Evolutionary conservation across 2,797 vertebrate genomes (phyloP).

Genomic region (Echeneis naucrates): DNA sequence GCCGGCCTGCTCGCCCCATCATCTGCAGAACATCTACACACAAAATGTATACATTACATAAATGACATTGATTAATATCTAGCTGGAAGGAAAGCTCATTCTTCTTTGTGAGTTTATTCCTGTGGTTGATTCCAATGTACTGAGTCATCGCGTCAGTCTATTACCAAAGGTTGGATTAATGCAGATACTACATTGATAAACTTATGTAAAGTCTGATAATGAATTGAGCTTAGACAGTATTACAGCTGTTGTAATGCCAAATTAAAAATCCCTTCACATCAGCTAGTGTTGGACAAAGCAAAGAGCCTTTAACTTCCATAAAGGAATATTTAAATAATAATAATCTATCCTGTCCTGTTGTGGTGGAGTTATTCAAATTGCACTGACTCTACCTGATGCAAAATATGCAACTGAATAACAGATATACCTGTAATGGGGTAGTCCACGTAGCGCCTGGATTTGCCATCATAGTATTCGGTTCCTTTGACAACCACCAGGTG

Average conservation of each 20-base stretch:
- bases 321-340: neutral
- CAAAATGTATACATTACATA: too few species aligned
- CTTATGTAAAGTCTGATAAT: neutral
- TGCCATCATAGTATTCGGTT: conserved; percentile 97
- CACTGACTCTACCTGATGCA: neutral
- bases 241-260: neutral
- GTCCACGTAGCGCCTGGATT: conserved; percentile 96
- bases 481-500: conserved; percentile 98
- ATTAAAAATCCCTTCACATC: neutral
- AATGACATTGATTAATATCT: too few species aligned
- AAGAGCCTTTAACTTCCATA: neutral
- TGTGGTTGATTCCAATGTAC: too few species aligned
- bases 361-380: neutral
- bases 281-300: neutral
- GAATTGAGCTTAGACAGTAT: neutral
- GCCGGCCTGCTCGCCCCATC: conserved; percentile 98
- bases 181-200: neutral
- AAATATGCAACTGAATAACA: neutral
- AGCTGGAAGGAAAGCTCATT: too few species aligned
- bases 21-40: conserved; percentile 96
- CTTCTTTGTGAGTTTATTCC: neutral
- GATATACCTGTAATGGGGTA: conserved; percentile 96
- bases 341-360: neutral
- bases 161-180: neutral
- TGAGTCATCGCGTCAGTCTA: neutral